phyloP scores from a whole-genome alignment of 2,113 vertebrate genomes.

The Variabilichromis moorii region DNA sequence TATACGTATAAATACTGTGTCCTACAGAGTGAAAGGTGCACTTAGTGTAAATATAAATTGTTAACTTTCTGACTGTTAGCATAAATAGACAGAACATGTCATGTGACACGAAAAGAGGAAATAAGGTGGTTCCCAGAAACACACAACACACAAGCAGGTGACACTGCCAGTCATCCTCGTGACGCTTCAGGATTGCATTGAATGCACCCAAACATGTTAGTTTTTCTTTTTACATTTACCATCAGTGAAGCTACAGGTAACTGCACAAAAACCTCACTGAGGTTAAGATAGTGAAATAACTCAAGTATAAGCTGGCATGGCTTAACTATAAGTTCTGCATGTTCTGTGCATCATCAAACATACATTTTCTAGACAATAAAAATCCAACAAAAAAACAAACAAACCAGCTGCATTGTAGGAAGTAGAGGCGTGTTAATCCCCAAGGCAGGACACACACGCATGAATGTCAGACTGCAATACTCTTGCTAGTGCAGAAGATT shows the following conservation, averaged over 20 bases:
- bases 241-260: background rate
- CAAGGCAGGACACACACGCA: background rate
- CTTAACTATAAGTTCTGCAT: background rate
- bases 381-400: background rate
- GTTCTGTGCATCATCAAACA: background rate
- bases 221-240: background rate
- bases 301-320: background rate
- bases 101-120: constrained; percentile 30
- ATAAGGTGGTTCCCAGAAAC: background rate
- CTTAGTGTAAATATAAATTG: background rate
- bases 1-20: background rate
- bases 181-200: background rate
- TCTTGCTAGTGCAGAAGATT: background rate
- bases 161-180: background rate
- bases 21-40: background rate
- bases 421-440: background rate
- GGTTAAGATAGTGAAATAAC: background rate
- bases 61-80: background rate
- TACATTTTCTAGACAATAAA: background rate
- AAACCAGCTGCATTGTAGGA: background rate
- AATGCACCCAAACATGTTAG: background rate
- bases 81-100: background rate
- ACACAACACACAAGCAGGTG: background rate
- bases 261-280: background rate
- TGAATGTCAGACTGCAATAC: background rate